phyloP scores from a whole-genome alignment of 2,797 vertebrate genomes.

The Sciurus carolinensis region DNA sequence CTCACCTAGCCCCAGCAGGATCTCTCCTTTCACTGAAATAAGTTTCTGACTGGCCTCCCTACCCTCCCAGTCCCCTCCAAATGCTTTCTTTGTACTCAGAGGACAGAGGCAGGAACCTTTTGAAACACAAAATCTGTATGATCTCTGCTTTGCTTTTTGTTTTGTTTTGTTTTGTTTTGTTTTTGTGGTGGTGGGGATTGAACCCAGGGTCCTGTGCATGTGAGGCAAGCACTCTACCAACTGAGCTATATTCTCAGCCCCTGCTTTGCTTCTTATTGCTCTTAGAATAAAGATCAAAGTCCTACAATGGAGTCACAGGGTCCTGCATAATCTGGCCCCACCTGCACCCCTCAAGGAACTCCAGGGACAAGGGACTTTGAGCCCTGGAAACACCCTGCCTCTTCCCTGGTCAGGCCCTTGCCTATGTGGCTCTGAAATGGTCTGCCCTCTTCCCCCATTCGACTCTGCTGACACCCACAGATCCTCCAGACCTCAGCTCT shows the following conservation, averaged over 20 bases:
- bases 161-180: no score
- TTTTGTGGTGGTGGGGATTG: no score
- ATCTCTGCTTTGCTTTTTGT: background rate
- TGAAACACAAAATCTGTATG: background rate
- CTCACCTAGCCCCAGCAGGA: background rate
- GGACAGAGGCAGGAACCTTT: background rate
- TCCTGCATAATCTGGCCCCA: background rate
- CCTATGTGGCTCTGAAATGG: background rate
- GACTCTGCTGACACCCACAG: background rate
- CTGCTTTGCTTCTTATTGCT: background rate
- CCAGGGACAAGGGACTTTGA: background rate
- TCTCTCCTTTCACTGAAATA: background rate
- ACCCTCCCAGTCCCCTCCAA: background rate
- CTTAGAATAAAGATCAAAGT: background rate
- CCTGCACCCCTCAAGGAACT: background rate
- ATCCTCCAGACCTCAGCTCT: background rate
- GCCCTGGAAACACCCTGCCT: background rate
- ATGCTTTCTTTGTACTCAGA: background rate
- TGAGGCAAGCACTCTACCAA: no score
- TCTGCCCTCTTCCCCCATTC: background rate
- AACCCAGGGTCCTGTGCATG: no score
- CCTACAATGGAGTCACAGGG: background rate
- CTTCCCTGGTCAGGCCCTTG: background rate
- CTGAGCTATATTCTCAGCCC: no score
- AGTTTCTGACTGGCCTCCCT: background rate